Base-by-base conservation (phyloP, 1,140 invertebrate species). In the Trichogramma pretiosum region DNA sequence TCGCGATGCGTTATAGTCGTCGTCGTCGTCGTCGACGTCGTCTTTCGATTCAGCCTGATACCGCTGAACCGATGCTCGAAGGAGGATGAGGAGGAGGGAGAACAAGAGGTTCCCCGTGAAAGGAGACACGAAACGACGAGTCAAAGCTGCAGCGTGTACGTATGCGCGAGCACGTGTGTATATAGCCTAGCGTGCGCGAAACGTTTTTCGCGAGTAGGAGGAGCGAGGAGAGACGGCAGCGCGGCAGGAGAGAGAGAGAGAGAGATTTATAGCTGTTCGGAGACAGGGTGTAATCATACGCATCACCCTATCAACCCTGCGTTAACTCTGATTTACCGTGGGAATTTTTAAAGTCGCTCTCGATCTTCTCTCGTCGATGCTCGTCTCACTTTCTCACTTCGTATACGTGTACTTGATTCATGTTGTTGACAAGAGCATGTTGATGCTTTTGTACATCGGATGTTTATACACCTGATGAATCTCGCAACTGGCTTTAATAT, bases 291-390 rank as follows among this genome's bases (percentile, higher is more conserved):
- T 63, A 64, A 64, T 65, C 62, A 64, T 62, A 38, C 57, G 55
- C 60, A 59, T 64, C 59, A 62, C 55, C 62, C 62, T 55, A 59
- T 65, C 63, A 63, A 60, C 59, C 59, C 61, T 38, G 54, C n/a
- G n/a, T n/a, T 59, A 60, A 60, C 60, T 50, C 52, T 66, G 64
- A 66, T 65, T 66, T 65, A 66, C 61, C 62, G 64, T 66, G 64
- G 58, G 63, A 66, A 64, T 61, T 60, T 58, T 51, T 52, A 59
- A 64, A 60, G 48, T 60, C 54, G 43, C 52, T 50, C 52, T 30
- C 42, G 44, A 55, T 48, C 57, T 49, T 4, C 37, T 30, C 42
- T 34, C 46, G 50, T 35, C 46, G 50, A 38, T 34, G 30, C 23
- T 42, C 48, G 48, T 47, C 40, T 49, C 46, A 41, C 52, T 48